These are phyloP conservation scores for Stomatorhinus ivindoensis DNA, from an alignment of 2,113 vertebrate species.

Conservation along the genomic window DNA sequence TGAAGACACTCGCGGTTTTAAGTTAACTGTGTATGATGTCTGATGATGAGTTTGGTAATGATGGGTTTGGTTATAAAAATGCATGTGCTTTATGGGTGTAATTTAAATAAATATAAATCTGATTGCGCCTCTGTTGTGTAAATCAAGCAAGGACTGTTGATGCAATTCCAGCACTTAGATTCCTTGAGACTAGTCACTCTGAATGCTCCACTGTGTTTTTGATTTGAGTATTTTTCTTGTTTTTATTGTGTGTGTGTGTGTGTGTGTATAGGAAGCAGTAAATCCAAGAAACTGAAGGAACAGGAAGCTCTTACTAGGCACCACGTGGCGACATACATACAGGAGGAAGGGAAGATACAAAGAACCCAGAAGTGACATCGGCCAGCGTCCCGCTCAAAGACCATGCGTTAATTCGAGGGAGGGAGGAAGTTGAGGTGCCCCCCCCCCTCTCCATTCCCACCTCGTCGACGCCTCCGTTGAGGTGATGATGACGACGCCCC, in stretches of 20 bases:
- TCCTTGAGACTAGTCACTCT: neutral
- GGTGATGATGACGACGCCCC: slow-evolving; percentile 4
- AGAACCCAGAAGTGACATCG: neutral
- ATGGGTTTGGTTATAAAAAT: neutral
- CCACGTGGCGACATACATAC: neutral
- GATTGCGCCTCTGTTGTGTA: neutral
- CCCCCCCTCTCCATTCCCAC: neutral
- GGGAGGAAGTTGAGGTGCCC: neutral
- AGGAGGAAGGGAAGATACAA: neutral
- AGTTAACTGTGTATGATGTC: neutral
- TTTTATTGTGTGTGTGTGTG: neutral
- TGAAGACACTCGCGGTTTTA: neutral
- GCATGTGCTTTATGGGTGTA: slow-evolving; percentile 1
- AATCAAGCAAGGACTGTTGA: neutral
- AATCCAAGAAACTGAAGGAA: neutral
- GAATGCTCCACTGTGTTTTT: neutral
- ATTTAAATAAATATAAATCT: neutral
- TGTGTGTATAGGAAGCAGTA: neutral
- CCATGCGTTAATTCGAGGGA: slow-evolving; percentile 1
- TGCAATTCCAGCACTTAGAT: neutral
- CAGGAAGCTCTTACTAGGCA: neutral
- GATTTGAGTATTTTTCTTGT: neutral
- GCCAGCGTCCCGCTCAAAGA: neutral
- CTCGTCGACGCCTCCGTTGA: neutral
- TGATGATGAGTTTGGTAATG: neutral